Conservation (phyloP, 1,140 invertebrate species). For the Onthophagus taurus region DNA sequence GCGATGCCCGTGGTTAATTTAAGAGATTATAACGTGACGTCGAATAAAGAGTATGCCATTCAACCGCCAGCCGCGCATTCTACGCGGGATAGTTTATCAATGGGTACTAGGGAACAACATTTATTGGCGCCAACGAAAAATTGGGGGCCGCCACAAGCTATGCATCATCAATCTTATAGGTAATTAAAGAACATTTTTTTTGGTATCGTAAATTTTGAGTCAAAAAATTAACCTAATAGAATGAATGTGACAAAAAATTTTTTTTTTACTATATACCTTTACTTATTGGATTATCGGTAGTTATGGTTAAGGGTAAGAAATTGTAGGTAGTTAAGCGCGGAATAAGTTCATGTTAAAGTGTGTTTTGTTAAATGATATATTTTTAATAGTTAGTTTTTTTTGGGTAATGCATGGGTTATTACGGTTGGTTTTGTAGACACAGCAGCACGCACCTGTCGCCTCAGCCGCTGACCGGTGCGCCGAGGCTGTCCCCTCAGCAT, state of each 20-base stretch:
- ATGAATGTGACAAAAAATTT: too few relatives aligned
- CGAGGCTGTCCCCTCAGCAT: constrained; percentile 39
- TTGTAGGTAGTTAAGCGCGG: too few relatives aligned
- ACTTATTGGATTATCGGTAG: too few relatives aligned
- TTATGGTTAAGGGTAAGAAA: constrained; percentile 1
- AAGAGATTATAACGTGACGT: constrained; percentile 30
- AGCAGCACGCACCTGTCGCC: constrained; percentile 41
- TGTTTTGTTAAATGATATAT: too few relatives aligned
- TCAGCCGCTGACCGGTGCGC: constrained; percentile 39
- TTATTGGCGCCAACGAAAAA: constrained; percentile 33
- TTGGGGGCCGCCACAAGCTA: constrained; percentile 45
- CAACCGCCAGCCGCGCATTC: constrained; percentile 57
- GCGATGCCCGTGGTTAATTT: constrained; percentile 35
- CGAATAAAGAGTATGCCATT: constrained; percentile 42
- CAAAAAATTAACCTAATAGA: not conserved
- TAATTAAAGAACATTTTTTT: too few relatives aligned
- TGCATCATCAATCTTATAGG: constrained; percentile 48
- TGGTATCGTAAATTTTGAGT: constrained; percentile 3
- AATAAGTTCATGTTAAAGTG: too few relatives aligned
- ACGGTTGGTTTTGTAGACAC: constrained; percentile 28
- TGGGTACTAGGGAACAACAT: constrained; percentile 37
- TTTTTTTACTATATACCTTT: too few relatives aligned
- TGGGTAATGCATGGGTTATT: constrained; percentile 5
- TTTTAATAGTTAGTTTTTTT: not conserved
- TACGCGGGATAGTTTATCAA: constrained; percentile 34